Percentiles rank a stretch among this genome's conserved stretches.
These are phyloP conservation scores for Aspidiotus destructor DNA, from an alignment of 2,888 invertebrate species.

Conservation along the genomic window DNA sequence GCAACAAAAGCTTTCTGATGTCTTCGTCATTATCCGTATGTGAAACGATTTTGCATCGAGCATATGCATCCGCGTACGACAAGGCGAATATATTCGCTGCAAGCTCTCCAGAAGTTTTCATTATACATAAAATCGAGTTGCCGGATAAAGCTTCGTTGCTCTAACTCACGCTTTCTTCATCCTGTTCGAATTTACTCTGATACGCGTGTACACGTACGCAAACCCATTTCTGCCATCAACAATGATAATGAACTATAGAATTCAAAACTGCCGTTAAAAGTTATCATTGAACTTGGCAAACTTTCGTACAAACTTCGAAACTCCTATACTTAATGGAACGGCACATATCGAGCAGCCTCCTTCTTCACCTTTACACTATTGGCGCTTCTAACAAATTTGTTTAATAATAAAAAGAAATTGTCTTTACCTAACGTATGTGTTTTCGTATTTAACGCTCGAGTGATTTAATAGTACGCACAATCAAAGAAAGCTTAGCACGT, in stretches of 20 bases:
- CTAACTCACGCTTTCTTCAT: background rate
- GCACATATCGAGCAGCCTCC: constrained; percentile 1
- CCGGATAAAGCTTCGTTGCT: background rate
- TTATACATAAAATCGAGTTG: constrained; percentile 8
- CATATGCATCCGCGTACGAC: constrained; percentile 9
- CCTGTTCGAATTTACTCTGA: background rate
- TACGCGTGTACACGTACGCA: background rate
- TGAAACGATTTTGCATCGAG: constrained; percentile 7
- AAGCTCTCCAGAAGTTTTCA: constrained; percentile 6
- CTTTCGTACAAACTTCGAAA: background rate
- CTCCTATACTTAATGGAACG: background rate
- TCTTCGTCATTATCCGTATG: constrained; percentile 16
- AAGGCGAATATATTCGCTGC: background rate
- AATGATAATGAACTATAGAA: constrained; percentile 14
- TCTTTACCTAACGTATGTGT: no score
- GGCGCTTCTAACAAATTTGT: no score
- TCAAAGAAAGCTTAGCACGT: no score
- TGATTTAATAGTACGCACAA: no score
- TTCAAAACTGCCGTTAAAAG: constrained; percentile 7
- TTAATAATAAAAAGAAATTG: no score
- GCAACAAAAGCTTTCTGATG: constrained; percentile 14
- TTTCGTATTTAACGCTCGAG: no score
- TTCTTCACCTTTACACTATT: background rate
- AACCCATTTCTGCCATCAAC: background rate
- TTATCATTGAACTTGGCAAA: constrained; percentile 8